Conservation (phyloP, 2,113 vertebrate species). For the Brienomyrus longianalis region DNA sequence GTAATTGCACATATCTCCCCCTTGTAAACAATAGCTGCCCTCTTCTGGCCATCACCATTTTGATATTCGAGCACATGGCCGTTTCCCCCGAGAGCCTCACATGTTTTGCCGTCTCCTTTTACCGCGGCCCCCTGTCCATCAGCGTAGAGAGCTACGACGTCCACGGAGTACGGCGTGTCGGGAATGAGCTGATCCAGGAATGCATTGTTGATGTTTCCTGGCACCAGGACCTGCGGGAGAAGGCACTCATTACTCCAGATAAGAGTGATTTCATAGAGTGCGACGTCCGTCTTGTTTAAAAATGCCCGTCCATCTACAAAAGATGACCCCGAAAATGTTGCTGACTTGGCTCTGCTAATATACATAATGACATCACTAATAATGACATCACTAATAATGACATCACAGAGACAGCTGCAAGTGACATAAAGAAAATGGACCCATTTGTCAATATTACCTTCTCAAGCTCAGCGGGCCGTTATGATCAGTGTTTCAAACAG, state of each 20-base stretch:
- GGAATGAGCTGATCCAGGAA: slow-evolving; percentile 79
- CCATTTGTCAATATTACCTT: slow-evolving; percentile 36
- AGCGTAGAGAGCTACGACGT: slow-evolving; percentile 73
- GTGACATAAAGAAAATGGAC: slow-evolving; percentile 24
- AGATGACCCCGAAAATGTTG: slow-evolving; percentile 23
- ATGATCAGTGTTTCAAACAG: neutral
- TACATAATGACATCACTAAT: slow-evolving; percentile 55
- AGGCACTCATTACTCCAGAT: neutral
- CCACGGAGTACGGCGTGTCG: slow-evolving; percentile 79
- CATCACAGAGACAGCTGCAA: slow-evolving; percentile 40
- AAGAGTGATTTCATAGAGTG: neutral
- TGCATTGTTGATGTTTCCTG: slow-evolving; percentile 69
- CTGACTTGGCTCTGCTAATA: slow-evolving; percentile 38
- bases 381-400: slow-evolving; percentile 57
- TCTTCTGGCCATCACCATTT: neutral
- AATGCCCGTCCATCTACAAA: slow-evolving; percentile 13
- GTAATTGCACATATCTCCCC: neutral
- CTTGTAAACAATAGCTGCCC: no score
- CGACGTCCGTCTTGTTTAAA: slow-evolving; percentile 17
- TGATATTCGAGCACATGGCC: no score
- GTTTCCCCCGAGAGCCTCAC: slow-evolving; percentile 56
- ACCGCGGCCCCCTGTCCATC: slow-evolving; percentile 77
- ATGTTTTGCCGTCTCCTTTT: slow-evolving; percentile 71
- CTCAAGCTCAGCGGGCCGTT: slow-evolving; percentile 46
- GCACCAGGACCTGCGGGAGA: slow-evolving; percentile 70